Conservation (phyloP, 92 coral and sea anemone species). For the Anthopleura xanthogrammica region DNA sequence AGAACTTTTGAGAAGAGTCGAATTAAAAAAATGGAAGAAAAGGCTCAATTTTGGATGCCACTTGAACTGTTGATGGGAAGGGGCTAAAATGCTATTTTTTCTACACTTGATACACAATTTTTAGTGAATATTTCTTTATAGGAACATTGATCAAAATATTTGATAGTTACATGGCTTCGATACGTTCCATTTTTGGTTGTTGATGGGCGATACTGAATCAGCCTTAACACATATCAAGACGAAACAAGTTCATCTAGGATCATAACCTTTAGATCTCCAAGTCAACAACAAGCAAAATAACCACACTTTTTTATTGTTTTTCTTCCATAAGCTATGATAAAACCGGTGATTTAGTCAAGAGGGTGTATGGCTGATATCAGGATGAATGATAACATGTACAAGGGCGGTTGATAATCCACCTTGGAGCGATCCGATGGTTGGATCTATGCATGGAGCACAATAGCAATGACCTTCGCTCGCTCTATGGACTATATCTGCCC, state of each 20-base stretch:
- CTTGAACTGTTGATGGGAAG: background rate
- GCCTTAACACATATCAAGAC: background rate
- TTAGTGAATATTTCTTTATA: no score
- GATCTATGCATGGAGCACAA: background rate
- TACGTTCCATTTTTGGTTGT: background rate
- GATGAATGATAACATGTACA: background rate
- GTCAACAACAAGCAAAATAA: background rate
- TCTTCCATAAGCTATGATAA: background rate
- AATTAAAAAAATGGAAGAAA: background rate
- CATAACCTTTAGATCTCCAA: background rate
- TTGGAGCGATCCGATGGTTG: background rate
- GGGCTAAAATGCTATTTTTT: background rate
- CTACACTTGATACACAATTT: no score
- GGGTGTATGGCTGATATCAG: background rate
- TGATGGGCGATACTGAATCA: background rate
- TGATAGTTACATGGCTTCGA: background rate
- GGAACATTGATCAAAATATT: background rate
- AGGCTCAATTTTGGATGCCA: background rate
- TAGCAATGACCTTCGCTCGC: constrained; percentile 5
- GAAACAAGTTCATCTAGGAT: background rate
- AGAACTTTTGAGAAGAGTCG: no score
- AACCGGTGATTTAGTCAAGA: background rate
- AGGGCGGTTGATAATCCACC: background rate
- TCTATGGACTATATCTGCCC: no score
- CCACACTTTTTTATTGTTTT: no score